Evolutionary conservation across 2,113 vertebrate species (phyloP).

Genomic region (Bubo scandiacus): DNA sequence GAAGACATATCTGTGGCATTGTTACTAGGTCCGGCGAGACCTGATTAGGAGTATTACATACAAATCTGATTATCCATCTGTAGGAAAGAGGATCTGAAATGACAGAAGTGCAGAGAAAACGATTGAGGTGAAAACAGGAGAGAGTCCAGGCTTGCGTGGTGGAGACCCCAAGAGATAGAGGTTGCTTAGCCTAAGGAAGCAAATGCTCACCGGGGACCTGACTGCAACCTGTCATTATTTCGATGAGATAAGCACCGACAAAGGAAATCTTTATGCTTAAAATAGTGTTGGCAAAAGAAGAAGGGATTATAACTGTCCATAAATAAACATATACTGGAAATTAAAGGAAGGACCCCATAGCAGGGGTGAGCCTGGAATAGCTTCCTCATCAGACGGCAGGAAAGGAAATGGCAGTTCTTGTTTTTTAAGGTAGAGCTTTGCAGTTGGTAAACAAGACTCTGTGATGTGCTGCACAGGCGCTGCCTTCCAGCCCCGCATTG

Average conservation of each 20-base stretch:
- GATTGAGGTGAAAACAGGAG: background rate
- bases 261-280: constrained; percentile 55
- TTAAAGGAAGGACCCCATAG: constrained; percentile 51
- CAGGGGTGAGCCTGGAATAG: constrained; percentile 39
- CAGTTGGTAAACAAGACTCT: constrained; percentile 17
- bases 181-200: background rate
- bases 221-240: background rate
- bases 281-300: constrained; percentile 55
- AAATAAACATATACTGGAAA: constrained; percentile 41
- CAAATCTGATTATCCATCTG: background rate
- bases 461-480: background rate
- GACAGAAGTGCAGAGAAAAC: background rate
- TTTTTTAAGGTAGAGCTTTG: background rate
- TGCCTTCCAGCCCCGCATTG: background rate
- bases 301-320: constrained; percentile 32
- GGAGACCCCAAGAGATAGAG: background rate
- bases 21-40: background rate
- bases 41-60: background rate
- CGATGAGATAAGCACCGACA: background rate
- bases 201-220: background rate
- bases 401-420: background rate
- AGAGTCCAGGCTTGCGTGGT: background rate
- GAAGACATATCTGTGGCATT: background rate
- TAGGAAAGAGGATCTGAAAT: background rate
- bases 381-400: constrained; percentile 5